These are phyloP conservation scores for Naso thynnoides DNA, from an alignment of 2,797 vertebrate species.

Conservation along the genomic window DNA sequence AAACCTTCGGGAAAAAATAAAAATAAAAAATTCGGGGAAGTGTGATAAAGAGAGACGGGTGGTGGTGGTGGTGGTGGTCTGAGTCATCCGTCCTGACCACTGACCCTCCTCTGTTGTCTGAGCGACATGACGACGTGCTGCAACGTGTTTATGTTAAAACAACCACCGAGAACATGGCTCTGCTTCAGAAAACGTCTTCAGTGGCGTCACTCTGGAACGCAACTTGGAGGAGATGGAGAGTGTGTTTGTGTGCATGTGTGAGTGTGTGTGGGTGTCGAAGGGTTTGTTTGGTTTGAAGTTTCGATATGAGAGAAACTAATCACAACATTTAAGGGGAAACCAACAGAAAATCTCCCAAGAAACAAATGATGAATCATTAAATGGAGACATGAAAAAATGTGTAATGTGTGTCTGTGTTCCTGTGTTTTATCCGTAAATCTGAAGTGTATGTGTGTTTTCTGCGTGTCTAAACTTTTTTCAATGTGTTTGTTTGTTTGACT, in stretches of 20 bases:
- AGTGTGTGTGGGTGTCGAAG: conserved; percentile 38
- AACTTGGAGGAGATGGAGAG: conserved; percentile 36
- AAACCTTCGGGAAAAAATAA: conserved; percentile 46
- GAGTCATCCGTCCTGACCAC: conserved; percentile 64
- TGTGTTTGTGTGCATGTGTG: conserved; percentile 7
- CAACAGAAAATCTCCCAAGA: conserved; percentile 27
- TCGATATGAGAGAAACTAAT: conserved; percentile 65
- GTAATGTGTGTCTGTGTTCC: background rate
- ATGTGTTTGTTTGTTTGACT: conserved; percentile 26
- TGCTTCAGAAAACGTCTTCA: conserved; percentile 59
- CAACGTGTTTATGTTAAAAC: conserved; percentile 68
- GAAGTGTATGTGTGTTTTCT: conserved; percentile 2
- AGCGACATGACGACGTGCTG: background rate
- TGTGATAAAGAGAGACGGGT: background rate
- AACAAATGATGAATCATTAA: conserved; percentile 51
- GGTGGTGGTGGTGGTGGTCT: background rate
- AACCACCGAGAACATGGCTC: conserved; percentile 24
- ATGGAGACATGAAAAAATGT: conserved; percentile 43
- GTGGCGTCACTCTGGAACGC: conserved; percentile 51
- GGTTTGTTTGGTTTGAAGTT: conserved; percentile 54
- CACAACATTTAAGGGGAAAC: conserved; percentile 56
- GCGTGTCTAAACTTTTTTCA: conserved; percentile 27
- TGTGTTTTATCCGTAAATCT: conserved; percentile 18
- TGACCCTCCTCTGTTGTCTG: conserved; percentile 19
- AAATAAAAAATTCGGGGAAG: conserved; percentile 59